Conservation (phyloP, 2,797 vertebrate genomes). For the Salarias fasciatus region DNA sequence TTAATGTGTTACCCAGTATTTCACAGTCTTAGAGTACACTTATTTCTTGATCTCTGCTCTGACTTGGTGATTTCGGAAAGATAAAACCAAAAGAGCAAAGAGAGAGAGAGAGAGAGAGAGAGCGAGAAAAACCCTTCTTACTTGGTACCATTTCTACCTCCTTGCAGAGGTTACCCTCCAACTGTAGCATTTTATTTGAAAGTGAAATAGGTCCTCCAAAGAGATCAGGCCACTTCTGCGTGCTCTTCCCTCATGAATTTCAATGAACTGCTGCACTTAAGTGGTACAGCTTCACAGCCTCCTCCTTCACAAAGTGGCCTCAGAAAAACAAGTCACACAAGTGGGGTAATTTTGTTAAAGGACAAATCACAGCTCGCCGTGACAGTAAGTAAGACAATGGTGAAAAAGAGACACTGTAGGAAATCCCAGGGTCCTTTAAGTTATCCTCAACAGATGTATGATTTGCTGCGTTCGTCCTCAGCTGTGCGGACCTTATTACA, state of each 20-base stretch:
- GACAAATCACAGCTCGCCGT: conserved; percentile 40
- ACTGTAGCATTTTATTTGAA: conserved; percentile 50
- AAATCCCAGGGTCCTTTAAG: conserved; percentile 27
- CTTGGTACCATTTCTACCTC: conserved; percentile 3
- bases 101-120: no score
- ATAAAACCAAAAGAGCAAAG: conserved; percentile 2
- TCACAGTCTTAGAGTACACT: no score
- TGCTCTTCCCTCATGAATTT: conserved; percentile 65
- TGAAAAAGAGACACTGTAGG: conserved; percentile 22
- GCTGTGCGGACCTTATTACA: conserved; percentile 19
- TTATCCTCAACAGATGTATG: conserved; percentile 5
- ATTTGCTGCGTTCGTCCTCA: conserved; percentile 33
- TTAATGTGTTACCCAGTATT: not conserved
- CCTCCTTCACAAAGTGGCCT: conserved; percentile 28
- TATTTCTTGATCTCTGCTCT: not conserved
- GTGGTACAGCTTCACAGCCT: conserved; percentile 46
- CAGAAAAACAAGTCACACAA: conserved; percentile 49
- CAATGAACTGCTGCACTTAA: conserved; percentile 62
- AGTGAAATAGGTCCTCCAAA: conserved; percentile 46
- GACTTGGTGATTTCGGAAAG: conserved; percentile 1
- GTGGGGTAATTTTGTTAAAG: conserved; percentile 58
- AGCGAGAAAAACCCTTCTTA: conserved; percentile 26
- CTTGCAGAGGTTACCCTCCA: conserved; percentile 23
- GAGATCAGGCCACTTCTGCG: conserved; percentile 52
- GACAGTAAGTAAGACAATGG: conserved; percentile 31